A percentile compares a stretch with the other conserved stretches of the same genome.
These are phyloP conservation scores for Rhopalosiphum maidis DNA, from an alignment of 1,140 invertebrate species.

Conservation along the genomic window DNA sequence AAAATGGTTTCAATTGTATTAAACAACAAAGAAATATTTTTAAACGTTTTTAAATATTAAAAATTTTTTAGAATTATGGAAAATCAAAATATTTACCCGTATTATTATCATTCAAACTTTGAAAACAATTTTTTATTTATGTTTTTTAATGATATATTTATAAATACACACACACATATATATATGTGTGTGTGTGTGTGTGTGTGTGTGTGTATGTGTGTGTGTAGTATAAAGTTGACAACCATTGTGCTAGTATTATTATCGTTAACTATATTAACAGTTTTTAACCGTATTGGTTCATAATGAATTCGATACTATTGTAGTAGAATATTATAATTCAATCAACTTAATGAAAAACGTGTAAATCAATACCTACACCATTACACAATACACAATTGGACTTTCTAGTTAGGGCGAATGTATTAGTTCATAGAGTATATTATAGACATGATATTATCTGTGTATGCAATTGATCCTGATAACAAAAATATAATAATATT, in stretches of 20 bases:
- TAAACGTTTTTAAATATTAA: background rate
- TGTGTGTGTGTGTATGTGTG: too few species aligned
- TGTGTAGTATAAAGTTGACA: too few species aligned
- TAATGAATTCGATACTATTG: background rate
- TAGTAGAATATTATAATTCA: background rate
- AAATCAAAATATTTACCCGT: too few species aligned
- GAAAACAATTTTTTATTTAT: background rate
- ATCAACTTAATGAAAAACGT: background rate
- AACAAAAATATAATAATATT: background rate
- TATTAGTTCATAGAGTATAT: background rate
- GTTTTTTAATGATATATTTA: background rate
- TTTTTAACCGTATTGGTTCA: background rate
- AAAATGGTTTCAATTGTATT: background rate
- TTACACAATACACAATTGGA: background rate
- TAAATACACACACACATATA: too few species aligned
- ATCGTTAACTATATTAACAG: background rate
- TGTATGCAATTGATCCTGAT: background rate
- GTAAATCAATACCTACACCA: background rate
- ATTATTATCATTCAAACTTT: background rate
- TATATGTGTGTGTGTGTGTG: too few species aligned
- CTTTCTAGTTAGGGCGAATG: background rate
- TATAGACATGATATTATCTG: background rate
- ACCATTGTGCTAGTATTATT: background rate
- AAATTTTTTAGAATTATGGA: too few species aligned
- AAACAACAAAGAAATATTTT: background rate